These are phyloP conservation scores for Macrosteles quadrilineatus DNA, from an alignment of 1,140 invertebrate genomes.

Conservation along the genomic window DNA sequence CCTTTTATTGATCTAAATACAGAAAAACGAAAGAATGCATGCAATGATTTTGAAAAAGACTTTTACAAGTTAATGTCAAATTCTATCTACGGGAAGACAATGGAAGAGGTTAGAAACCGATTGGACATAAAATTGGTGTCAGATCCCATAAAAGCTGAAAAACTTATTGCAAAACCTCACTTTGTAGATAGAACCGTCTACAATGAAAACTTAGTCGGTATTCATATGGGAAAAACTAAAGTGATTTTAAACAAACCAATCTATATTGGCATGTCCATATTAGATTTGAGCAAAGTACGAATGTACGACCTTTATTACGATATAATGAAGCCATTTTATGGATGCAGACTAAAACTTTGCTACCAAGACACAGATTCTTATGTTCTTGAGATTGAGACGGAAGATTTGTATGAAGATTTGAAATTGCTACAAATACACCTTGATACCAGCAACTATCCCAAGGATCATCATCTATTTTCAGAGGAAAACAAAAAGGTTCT, in stretches of 20 bases:
- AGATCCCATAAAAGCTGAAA: not conserved
- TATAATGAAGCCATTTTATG: not conserved
- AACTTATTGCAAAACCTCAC: not conserved
- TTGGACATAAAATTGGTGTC: slow-evolving; percentile 44
- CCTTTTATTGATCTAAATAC: slow-evolving; percentile 53
- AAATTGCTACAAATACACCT: no score
- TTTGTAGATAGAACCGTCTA: no score
- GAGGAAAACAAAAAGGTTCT: no score
- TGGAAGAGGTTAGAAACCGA: slow-evolving; percentile 50
- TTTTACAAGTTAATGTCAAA: slow-evolving; percentile 54
- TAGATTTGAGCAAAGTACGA: not conserved
- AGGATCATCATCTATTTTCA: no score
- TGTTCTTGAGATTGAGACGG: not conserved
- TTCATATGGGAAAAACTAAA: not conserved
- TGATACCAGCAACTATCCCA: no score
- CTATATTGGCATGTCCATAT: not conserved
- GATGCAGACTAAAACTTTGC: not conserved
- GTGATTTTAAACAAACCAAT: not conserved
- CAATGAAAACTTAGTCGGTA: not conserved
- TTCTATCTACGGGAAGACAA: slow-evolving; percentile 52
- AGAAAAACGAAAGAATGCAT: slow-evolving; percentile 45
- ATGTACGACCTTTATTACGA: not conserved
- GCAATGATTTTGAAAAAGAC: slow-evolving; percentile 51
- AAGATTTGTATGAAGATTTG: not conserved
- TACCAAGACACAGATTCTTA: not conserved